Evolutionary conservation across 2,113 vertebrate genomes (phyloP).

Genomic region (Cavia aperea): DNA sequence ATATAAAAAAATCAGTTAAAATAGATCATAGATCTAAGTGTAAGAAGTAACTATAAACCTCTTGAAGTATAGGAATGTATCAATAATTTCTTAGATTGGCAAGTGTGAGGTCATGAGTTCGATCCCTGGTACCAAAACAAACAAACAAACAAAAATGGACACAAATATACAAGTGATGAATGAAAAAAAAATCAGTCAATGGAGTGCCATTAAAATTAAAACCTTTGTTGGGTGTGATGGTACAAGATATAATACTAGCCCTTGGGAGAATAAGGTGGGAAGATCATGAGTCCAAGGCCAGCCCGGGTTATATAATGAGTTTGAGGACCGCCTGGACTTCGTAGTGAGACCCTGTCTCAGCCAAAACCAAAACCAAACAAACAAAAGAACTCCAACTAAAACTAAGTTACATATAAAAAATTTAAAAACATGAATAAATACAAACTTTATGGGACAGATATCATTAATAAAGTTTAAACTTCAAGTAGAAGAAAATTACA

Average conservation of each 20-base stretch:
- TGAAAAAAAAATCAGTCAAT: neutral
- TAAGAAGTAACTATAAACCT: neutral
- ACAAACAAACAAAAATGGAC: neutral
- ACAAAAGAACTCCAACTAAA: neutral
- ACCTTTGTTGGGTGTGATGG: neutral
- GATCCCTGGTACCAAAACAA: too few species aligned
- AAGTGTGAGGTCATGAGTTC: too few species aligned
- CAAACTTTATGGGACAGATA: neutral
- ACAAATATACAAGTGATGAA: neutral
- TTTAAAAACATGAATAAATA: neutral
- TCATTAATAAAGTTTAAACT: neutral
- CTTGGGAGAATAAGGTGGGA: neutral
- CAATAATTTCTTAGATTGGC: neutral
- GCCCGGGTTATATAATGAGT: neutral
- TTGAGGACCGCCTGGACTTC: neutral
- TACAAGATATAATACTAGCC: neutral
- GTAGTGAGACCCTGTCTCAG: too few species aligned
- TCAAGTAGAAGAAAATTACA: neutral
- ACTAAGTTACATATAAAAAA: neutral
- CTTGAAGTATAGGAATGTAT: neutral
- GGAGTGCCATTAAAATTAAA: neutral
- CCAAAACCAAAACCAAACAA: too few species aligned
- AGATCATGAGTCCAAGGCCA: neutral
- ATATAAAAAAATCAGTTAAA: neutral
- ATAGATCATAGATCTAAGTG: neutral